Evolutionary conservation across 2,797 vertebrate species (phyloP).

Genomic region (Muraenolepis orangiensis): DNA sequence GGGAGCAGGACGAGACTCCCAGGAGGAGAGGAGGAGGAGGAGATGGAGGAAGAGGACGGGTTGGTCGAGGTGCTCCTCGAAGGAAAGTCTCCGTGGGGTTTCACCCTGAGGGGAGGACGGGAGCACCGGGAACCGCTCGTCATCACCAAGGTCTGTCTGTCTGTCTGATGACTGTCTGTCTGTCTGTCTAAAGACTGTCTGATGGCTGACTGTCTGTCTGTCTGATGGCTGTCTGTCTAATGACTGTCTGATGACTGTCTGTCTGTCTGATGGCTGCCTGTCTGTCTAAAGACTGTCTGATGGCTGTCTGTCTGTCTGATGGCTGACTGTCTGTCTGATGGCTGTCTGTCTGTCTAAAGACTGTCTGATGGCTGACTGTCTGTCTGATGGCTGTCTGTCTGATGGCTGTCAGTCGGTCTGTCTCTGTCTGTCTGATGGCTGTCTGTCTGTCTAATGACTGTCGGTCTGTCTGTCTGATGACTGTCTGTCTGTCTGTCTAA

Average conservation of each 20-base stretch:
- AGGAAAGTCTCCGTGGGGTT: slow-evolving; percentile 88
- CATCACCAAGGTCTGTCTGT: slow-evolving; percentile 77
- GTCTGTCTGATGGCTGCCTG: too few species aligned
- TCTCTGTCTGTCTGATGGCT: too few species aligned
- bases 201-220: background rate
- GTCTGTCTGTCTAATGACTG: too few species aligned
- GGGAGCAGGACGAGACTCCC: background rate
- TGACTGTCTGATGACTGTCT: background rate
- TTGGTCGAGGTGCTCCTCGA: slow-evolving; percentile 58
- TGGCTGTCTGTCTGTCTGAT: background rate
- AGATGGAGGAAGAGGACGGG: slow-evolving; percentile 16
- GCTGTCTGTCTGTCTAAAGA: too few species aligned
- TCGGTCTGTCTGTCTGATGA: too few species aligned
- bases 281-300: background rate
- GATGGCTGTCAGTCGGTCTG: too few species aligned
- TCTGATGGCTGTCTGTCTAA: slow-evolving; percentile 2
- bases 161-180: too few species aligned
- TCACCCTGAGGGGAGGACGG: slow-evolving; percentile 85
- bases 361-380: too few species aligned
- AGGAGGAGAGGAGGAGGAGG: background rate
- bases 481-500: background rate
- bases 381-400: too few species aligned
- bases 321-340: too few species aligned
- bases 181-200: too few species aligned
- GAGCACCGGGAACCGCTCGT: slow-evolving; percentile 86